phyloP scores from a whole-genome alignment of 2,113 vertebrate genomes.

The Pelvicachromis taeniatus region DNA sequence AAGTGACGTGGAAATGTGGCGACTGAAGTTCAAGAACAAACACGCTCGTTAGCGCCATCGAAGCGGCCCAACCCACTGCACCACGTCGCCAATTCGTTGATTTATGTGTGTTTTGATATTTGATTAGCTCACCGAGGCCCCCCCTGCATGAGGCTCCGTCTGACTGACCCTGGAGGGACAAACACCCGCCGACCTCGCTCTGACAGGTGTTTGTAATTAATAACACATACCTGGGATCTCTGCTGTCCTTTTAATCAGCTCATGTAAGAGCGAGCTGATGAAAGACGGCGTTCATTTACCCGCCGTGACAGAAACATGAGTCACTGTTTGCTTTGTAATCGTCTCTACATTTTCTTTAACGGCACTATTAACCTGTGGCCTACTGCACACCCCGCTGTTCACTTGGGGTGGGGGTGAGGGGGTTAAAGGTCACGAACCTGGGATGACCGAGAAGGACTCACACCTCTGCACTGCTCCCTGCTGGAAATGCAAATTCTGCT shows the following conservation, averaged over 20 bases:
- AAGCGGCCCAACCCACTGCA: background rate
- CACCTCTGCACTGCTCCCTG: background rate
- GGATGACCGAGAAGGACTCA: background rate
- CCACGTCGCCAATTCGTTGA: background rate
- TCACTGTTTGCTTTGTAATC: background rate
- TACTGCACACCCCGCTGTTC: background rate
- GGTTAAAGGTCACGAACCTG: constrained; percentile 9
- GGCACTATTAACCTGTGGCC: background rate
- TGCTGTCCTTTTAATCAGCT: background rate
- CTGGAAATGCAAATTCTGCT: constrained; percentile 11
- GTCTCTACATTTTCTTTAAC: background rate
- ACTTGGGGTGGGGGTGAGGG: background rate
- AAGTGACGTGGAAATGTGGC: background rate
- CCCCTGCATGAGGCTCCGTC: background rate
- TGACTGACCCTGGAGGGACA: background rate
- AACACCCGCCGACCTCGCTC: background rate
- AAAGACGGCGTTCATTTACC: background rate
- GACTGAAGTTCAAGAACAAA: background rate
- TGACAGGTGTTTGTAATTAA: background rate
- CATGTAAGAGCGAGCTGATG: background rate
- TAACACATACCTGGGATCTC: background rate
- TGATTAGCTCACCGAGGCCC: background rate
- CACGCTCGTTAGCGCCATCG: background rate
- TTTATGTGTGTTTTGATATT: background rate
- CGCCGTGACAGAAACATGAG: background rate